Conservation (phyloP, 2,113 vertebrate genomes). For the Heteronetta atricapilla region DNA sequence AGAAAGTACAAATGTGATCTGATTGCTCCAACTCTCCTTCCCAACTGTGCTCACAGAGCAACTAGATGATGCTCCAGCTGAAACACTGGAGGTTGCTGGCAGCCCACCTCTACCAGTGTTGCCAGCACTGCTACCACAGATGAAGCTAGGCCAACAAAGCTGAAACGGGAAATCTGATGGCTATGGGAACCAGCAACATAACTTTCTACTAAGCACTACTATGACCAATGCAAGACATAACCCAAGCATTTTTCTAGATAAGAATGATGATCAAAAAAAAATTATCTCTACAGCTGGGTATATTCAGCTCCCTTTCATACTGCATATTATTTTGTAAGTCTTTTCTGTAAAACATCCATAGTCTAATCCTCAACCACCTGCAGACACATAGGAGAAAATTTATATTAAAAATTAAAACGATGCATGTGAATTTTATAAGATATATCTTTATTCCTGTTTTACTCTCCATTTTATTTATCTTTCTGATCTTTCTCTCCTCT, state of each 20-base stretch:
- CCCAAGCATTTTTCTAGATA: neutral
- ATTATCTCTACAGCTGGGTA: neutral
- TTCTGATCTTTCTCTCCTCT: neutral
- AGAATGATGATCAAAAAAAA: neutral
- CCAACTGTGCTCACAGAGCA: neutral
- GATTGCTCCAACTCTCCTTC: neutral
- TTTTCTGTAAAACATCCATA: neutral
- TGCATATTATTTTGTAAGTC: neutral
- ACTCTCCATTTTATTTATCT: neutral
- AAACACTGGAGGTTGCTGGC: neutral
- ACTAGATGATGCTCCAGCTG: neutral
- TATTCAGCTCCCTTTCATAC: neutral
- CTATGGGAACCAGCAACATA: neutral
- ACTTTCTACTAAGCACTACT: neutral
- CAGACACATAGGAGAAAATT: neutral
- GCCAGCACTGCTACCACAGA: neutral
- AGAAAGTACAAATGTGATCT: neutral
- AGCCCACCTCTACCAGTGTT: neutral
- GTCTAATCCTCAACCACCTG: neutral
- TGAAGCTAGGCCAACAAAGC: neutral
- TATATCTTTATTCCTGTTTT: neutral
- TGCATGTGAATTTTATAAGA: neutral
- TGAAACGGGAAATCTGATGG: neutral
- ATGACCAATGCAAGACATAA: neutral
- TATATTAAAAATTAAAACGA: neutral